phyloP scores from a whole-genome alignment of 2,888 invertebrate genomes.

The Caradrina clavipalpis region DNA sequence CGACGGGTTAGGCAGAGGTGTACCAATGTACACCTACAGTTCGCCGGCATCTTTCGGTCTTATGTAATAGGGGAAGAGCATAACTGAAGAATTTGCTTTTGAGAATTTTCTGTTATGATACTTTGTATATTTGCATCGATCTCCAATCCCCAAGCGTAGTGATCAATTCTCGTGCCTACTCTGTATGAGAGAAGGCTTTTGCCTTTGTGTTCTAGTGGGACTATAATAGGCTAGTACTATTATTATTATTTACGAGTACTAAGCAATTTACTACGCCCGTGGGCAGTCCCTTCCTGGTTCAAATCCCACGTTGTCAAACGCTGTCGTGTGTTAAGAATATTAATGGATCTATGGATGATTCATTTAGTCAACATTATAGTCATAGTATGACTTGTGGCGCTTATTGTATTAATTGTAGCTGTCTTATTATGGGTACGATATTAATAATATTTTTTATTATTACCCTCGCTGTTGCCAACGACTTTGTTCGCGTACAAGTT shows the following conservation, averaged over 20 bases:
- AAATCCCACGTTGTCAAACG: constrained; percentile 33
- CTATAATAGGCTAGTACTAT: too few relatives aligned
- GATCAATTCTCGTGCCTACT: too few relatives aligned
- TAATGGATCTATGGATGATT: constrained; percentile 44
- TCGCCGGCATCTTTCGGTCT: too few relatives aligned
- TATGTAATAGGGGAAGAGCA: too few relatives aligned
- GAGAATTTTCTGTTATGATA: too few relatives aligned
- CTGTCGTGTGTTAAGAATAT: constrained; percentile 37
- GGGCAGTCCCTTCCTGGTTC: constrained; percentile 25
- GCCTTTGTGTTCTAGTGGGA: too few relatives aligned
- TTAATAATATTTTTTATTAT: constrained; percentile 14
- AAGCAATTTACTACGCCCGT: constrained; percentile 13
- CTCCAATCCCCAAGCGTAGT: too few relatives aligned
- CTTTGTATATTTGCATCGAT: background rate
- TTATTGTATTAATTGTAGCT: constrained; percentile 23
- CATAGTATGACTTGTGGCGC: constrained; percentile 33
- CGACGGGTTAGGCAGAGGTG: too few relatives aligned
- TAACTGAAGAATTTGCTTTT: too few relatives aligned
- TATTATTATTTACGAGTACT: too few relatives aligned
- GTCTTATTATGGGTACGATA: constrained; percentile 15
- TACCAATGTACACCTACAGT: too few relatives aligned
- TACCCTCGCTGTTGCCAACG: constrained; percentile 10
- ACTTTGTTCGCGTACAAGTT: background rate
- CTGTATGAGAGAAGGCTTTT: too few relatives aligned
- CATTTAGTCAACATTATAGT: constrained; percentile 29